Evolutionary conservation across 2,888 invertebrate genomes (phyloP).

Genomic region (Eretmocerus hayati): DNA sequence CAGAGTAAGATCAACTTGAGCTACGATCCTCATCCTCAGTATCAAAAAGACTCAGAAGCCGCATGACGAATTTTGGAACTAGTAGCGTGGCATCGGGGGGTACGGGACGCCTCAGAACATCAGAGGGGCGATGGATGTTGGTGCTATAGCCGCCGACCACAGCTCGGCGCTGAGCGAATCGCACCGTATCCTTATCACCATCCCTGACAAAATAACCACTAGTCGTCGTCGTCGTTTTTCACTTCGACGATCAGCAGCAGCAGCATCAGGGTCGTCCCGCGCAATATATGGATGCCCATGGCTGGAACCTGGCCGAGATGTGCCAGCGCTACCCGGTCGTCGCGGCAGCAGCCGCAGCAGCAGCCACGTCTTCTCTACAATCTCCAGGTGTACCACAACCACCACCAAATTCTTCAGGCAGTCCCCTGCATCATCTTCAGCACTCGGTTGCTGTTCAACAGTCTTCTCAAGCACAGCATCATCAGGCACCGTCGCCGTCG

Average conservation of each 20-base stretch:
- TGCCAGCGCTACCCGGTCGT: slow-evolving; percentile 46
- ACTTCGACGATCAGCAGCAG: slow-evolving; percentile 1
- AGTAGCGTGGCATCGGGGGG: too few species aligned
- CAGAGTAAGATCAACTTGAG: too few species aligned
- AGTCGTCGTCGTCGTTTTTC: too few species aligned
- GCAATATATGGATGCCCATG: slow-evolving; percentile 48
- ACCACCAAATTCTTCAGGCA: too few species aligned
- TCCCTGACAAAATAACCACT: too few species aligned
- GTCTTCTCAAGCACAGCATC: slow-evolving; percentile 20
- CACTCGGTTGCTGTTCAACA: neutral
- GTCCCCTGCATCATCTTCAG: too few species aligned
- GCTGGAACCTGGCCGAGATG: slow-evolving; percentile 48
- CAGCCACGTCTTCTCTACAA: too few species aligned
- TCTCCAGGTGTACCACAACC: too few species aligned
- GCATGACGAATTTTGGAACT: too few species aligned
- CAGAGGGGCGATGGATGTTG: slow-evolving; percentile 16
- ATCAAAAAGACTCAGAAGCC: too few species aligned
- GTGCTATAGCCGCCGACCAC: slow-evolving; percentile 1
- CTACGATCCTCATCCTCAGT: too few species aligned
- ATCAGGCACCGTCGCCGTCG: slow-evolving; percentile 40
- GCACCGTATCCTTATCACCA: too few species aligned
- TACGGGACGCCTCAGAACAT: slow-evolving; percentile 23
- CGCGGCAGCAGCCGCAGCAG: slow-evolving; percentile 26
- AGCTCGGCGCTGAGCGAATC: neutral
- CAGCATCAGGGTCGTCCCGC: slow-evolving; percentile 23